Conservation (phyloP, 2,113 vertebrate species). For the Craseonycteris thonglongyai region DNA sequence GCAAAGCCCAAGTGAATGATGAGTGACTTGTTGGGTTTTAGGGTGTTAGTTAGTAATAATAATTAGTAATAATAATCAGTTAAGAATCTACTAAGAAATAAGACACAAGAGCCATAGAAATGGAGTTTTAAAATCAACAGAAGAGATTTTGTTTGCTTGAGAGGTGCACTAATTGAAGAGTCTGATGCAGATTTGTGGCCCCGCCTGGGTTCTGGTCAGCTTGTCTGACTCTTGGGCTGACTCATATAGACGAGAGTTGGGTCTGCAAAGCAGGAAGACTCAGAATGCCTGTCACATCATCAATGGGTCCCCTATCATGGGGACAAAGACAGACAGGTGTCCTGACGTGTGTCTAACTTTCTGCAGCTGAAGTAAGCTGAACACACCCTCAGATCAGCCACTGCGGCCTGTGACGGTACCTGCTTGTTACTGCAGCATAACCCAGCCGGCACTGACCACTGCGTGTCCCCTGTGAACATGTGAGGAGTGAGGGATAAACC, state of each 20-base stretch:
- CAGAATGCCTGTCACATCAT: rapidly evolving
- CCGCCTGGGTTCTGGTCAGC: background rate
- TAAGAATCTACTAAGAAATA: background rate
- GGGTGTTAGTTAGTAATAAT: background rate
- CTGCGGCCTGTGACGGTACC: background rate
- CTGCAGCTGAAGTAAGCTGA: background rate
- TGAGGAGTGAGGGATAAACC: rapidly evolving
- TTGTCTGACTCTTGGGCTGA: background rate
- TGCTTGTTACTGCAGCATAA: background rate
- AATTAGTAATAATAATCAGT: background rate
- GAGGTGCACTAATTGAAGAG: background rate
- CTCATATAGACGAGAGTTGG: rapidly evolving
- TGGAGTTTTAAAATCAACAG: background rate
- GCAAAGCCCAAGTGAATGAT: background rate
- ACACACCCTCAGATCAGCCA: no score
- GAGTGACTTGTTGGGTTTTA: background rate
- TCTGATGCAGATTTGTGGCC: background rate
- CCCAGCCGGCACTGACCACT: background rate
- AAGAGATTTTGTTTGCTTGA: background rate
- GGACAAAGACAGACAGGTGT: background rate
- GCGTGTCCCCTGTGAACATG: background rate
- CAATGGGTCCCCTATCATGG: no score
- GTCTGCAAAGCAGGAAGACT: no score
- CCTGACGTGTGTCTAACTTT: background rate
- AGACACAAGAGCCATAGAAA: background rate